Percentiles rank a stretch among this genome's conserved stretches.
Conservation (phyloP, 2,113 vertebrate genomes). For the Bubalus kerabau region DNA sequence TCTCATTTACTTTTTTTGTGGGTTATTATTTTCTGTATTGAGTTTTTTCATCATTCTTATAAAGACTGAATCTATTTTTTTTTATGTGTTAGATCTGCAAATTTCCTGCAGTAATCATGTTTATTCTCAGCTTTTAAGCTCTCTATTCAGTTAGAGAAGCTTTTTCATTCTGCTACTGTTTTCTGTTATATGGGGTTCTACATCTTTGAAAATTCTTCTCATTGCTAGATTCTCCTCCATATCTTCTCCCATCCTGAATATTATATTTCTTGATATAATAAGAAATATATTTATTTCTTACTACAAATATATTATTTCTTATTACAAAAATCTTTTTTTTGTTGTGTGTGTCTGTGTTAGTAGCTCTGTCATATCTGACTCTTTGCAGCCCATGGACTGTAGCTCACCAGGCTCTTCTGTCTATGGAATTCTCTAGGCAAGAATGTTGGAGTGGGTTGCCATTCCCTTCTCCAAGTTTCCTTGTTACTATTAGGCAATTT, state of each 20-base stretch:
- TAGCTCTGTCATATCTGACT: fast-evolving
- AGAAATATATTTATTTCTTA: too few relatives aligned
- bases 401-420: neutral
- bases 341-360: neutral
- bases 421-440: neutral
- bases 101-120: neutral
- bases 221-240: neutral
- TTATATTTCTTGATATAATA: neutral
- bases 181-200: neutral
- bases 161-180: neutral
- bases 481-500: neutral
- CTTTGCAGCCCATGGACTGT: neutral
- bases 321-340: neutral
- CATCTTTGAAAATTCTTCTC: neutral
- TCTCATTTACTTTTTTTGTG: neutral
- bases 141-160: neutral
- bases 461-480: neutral
- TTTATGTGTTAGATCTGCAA: neutral
- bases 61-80: neutral
- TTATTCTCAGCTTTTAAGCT: neutral
- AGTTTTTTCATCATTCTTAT: neutral
- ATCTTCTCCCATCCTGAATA: neutral
- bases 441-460: neutral
- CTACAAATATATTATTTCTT: too few relatives aligned
- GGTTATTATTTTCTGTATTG: neutral